phyloP scores from a whole-genome alignment of 2,888 invertebrate genomes.

The Tiphia femorata region DNA sequence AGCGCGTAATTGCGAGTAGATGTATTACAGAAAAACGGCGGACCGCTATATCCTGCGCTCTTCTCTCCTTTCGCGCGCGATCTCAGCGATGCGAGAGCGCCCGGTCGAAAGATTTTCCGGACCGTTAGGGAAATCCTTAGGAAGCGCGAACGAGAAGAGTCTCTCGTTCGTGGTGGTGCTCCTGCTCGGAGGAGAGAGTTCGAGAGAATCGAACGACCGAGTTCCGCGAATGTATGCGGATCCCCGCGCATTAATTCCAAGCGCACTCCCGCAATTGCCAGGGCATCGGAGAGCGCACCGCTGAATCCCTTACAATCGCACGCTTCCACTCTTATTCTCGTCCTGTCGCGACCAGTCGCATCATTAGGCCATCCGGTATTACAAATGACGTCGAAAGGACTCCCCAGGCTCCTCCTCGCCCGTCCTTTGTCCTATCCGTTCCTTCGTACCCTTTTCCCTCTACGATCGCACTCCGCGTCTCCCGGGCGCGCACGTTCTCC shows the following conservation, averaged over 20 bases:
- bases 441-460: constrained; percentile 1
- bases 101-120: too few relatives aligned
- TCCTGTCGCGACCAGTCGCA: constrained; percentile 57
- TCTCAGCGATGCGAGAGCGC: too few relatives aligned
- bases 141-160: too few relatives aligned
- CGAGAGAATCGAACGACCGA: not conserved
- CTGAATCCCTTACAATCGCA: constrained; percentile 30
- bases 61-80: too few relatives aligned
- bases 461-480: not conserved
- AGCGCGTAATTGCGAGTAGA: too few relatives aligned
- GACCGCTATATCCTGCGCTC: too few relatives aligned
- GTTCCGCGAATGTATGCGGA: too few relatives aligned
- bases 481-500: not conserved
- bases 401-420: constrained; percentile 27
- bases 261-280: not conserved
- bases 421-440: constrained; percentile 22
- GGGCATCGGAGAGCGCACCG: constrained; percentile 4
- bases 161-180: too few relatives aligned
- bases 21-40: too few relatives aligned
- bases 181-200: too few relatives aligned
- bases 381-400: constrained; percentile 53
- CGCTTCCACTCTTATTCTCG: constrained; percentile 50
- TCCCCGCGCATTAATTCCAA: constrained; percentile 1
- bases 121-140: too few relatives aligned
- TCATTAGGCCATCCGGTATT: constrained; percentile 57